A percentile compares a stretch with the other conserved stretches of the same genome.
Conservation (phyloP, 2,888 invertebrate species). For the Eulithis testata region DNA sequence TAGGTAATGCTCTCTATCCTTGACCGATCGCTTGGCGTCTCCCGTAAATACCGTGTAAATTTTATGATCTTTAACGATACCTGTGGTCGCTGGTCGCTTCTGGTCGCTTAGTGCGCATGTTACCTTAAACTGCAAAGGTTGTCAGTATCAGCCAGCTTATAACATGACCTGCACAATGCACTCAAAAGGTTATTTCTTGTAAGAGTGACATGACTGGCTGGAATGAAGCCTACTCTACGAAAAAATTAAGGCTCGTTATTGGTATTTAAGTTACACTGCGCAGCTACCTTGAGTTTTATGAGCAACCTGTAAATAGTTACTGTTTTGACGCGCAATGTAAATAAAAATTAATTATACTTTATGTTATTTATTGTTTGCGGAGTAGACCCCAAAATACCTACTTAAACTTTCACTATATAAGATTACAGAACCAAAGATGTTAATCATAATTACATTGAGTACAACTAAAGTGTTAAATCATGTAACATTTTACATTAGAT, state of each 20-base stretch:
- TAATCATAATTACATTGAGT: neutral
- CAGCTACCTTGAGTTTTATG: too few relatives aligned
- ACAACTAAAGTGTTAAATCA: neutral
- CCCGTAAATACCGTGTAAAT: too few relatives aligned
- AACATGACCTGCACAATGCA: neutral
- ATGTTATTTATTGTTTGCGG: too few relatives aligned
- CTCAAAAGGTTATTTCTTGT: neutral
- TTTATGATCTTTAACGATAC: neutral
- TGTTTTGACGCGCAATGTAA: too few relatives aligned
- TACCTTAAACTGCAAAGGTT: neutral
- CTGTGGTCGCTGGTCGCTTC: neutral
- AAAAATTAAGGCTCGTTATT: too few relatives aligned
- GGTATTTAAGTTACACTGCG: too few relatives aligned
- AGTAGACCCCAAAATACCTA: neutral
- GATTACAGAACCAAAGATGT: slow-evolving; percentile 1
- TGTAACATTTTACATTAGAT: neutral
- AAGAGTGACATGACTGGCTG: neutral
- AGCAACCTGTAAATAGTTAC: too few relatives aligned
- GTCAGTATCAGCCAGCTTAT: neutral
- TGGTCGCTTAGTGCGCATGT: too few relatives aligned
- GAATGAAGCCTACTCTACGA: neutral
- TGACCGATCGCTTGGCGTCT: too few relatives aligned
- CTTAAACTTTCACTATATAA: slow-evolving; percentile 1
- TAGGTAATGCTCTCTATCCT: too few relatives aligned
- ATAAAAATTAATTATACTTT: too few relatives aligned